Conservation (phyloP, 2,888 invertebrate genomes). For the Eupithecia centaureata region DNA sequence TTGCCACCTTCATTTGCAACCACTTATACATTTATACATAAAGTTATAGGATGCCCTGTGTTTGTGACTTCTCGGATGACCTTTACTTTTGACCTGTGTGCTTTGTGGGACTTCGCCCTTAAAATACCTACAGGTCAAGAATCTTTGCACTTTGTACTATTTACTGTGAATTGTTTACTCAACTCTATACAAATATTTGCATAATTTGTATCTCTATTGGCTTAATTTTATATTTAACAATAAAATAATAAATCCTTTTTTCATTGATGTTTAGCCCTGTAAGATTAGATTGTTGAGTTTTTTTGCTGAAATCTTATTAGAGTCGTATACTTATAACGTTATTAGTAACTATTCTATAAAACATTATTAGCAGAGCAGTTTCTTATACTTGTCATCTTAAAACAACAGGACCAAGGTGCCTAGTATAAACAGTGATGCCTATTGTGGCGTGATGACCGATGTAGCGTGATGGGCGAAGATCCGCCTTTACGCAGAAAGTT, state of each 20-base stretch:
- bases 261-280: too few species aligned
- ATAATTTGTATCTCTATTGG: neutral
- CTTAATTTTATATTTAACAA: neutral
- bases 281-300: too few species aligned
- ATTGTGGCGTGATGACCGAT: too few species aligned
- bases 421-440: neutral
- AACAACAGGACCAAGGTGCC: neutral
- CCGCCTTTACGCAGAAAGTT: too few species aligned
- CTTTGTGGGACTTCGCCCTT: slow-evolving; percentile 7
- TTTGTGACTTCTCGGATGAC: slow-evolving; percentile 21
- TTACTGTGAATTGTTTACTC: neutral
- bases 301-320: too few species aligned
- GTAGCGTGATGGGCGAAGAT: too few species aligned
- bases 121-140: slow-evolving; percentile 4
- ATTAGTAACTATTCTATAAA: too few species aligned
- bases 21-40: slow-evolving; percentile 22
- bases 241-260: too few species aligned
- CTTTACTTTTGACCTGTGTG: slow-evolving; percentile 31
- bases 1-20: slow-evolving; percentile 51
- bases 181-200: neutral
- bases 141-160: neutral
- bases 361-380: too few species aligned
- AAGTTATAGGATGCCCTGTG: neutral
- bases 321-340: too few species aligned
- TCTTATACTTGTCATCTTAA: neutral